phyloP scores from a whole-genome alignment of 2,113 vertebrate genomes.

The Podocnemis expansa region DNA sequence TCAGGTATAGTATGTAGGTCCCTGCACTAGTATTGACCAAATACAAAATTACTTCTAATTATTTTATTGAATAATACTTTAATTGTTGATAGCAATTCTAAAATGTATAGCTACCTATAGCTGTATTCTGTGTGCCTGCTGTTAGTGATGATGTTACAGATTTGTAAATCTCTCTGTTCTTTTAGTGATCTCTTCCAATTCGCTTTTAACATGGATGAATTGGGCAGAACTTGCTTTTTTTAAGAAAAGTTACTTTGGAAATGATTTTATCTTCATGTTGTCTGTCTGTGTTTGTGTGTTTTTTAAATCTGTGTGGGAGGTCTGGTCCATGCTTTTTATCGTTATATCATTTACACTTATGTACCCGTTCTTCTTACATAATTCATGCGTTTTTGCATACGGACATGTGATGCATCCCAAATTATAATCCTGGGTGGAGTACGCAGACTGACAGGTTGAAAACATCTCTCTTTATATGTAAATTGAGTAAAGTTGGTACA shows the following conservation, averaged over 20 bases:
- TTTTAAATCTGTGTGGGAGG: too few species aligned
- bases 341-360: not conserved
- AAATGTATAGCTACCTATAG: not conserved
- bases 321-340: not conserved
- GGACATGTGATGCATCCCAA: not conserved
- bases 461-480: not conserved
- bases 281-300: not conserved
- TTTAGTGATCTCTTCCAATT: not conserved
- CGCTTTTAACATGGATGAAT: not conserved
- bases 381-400: not conserved
- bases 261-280: not conserved
- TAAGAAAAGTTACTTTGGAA: not conserved
- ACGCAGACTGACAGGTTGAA: not conserved
- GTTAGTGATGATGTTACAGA: rapidly evolving
- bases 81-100: not conserved
- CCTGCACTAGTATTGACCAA: not conserved
- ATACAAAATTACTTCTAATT: not conserved
- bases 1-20: slow-evolving; percentile 83
- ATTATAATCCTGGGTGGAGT: not conserved
- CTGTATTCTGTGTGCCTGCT: not conserved
- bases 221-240: not conserved
- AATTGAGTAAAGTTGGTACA: not conserved
- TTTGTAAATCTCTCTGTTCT: not conserved
- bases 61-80: not conserved
- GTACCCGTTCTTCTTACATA: not conserved